Conservation (phyloP, 1,140 invertebrate species). For the Drosophila sucinea region DNA sequence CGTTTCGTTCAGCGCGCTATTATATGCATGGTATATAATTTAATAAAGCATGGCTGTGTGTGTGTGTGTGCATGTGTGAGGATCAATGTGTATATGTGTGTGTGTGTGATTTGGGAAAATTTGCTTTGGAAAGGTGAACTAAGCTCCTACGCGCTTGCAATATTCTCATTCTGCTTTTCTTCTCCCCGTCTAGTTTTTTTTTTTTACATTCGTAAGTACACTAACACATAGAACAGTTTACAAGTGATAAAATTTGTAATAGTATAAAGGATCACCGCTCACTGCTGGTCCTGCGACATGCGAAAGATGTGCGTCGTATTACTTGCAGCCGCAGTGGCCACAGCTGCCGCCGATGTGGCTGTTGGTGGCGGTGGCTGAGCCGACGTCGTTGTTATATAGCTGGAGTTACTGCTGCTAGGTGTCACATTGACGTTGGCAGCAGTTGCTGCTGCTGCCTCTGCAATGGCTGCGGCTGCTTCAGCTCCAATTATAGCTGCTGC, state of each 20-base stretch:
- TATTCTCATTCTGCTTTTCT: constrained; percentile 32
- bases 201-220: constrained; percentile 73
- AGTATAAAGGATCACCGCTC: constrained; percentile 35
- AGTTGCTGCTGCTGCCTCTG: constrained; percentile 27
- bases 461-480: constrained; percentile 31
- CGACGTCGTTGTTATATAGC: constrained; percentile 59
- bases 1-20: constrained; percentile 44
- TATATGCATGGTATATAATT: constrained; percentile 72
- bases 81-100: constrained; percentile 25
- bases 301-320: constrained; percentile 77
- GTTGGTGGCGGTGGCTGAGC: constrained; percentile 58
- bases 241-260: constrained; percentile 46
- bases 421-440: constrained; percentile 14
- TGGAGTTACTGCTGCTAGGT: constrained; percentile 43
- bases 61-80: constrained; percentile 18
- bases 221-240: constrained; percentile 69
- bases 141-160: constrained; percentile 37
- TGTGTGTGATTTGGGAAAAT: constrained; percentile 42
- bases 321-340: constrained; percentile 76
- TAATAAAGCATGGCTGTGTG: constrained; percentile 56
- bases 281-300: constrained; percentile 72
- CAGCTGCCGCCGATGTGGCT: constrained; percentile 72
- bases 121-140: constrained; percentile 38
- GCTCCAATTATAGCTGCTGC: constrained; percentile 21
- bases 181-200: neutral